A percentile compares a stretch with the other conserved stretches of the same genome.
Conservation (phyloP, 2,888 invertebrate species). For the Cephus pygmeus region DNA sequence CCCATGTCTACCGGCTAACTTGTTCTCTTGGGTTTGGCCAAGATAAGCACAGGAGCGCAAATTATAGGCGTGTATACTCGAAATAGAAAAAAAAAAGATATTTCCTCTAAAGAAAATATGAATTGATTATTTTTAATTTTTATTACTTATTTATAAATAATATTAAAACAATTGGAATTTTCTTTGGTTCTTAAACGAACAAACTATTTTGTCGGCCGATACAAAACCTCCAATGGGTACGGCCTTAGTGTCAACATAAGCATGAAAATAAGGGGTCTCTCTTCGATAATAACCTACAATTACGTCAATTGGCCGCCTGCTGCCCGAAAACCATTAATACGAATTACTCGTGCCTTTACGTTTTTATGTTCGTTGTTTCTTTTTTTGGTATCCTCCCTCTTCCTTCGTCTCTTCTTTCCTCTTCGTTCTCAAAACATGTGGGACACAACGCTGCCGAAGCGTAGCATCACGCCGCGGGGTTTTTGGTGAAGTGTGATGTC, state of each 20-base stretch:
- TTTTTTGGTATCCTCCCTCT: conserved; percentile 11
- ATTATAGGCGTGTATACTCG: background rate
- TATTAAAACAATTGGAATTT: background rate
- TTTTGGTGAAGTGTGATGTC: background rate
- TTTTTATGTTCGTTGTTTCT: conserved; percentile 17
- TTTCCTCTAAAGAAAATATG: background rate
- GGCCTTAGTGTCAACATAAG: conserved; percentile 20
- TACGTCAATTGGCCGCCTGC: conserved; percentile 34
- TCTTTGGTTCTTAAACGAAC: background rate
- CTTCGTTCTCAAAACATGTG: background rate
- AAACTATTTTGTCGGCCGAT: background rate
- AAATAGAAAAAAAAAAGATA: conserved; percentile 6
- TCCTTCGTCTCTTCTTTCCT: background rate
- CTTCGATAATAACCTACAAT: conserved; percentile 36
- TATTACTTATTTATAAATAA: background rate
- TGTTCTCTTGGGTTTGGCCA: background rate
- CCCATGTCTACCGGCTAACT: conserved; percentile 27
- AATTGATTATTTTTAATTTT: background rate
- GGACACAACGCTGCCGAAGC: background rate
- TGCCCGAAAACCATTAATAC: conserved; percentile 36
- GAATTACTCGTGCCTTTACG: conserved; percentile 35
- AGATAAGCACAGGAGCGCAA: background rate
- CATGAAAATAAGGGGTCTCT: conserved; percentile 25
- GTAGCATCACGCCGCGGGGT: background rate
- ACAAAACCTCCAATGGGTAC: background rate